Evolutionary conservation across 2,797 vertebrate genomes (phyloP).

Genomic region (Loriculus beryllinus): DNA sequence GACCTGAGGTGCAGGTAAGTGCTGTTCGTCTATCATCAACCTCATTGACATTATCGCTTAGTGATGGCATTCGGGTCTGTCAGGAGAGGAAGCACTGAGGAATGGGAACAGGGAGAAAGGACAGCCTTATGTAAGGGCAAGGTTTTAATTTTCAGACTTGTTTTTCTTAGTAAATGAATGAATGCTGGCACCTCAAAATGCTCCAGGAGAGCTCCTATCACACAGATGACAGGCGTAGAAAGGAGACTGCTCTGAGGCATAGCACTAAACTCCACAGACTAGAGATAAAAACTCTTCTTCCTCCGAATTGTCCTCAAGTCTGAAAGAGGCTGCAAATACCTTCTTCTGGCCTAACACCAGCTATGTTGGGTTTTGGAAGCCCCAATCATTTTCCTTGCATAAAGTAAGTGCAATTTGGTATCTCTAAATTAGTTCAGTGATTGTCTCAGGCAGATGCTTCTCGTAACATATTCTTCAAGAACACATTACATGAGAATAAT

Average conservation of each 20-base stretch:
- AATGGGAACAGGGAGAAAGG: background rate
- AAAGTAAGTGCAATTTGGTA: background rate
- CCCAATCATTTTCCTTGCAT: background rate
- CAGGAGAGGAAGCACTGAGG: background rate
- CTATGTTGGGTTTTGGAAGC: background rate
- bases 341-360: background rate
- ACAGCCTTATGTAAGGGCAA: background rate
- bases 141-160: background rate
- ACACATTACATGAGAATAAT: background rate
- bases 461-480: background rate
- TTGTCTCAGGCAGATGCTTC: background rate
- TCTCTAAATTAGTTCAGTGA: background rate
- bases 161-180: conserved; percentile 22
- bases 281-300: background rate
- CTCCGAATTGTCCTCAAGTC: background rate
- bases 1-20: background rate
- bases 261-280: background rate
- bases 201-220: conserved; percentile 5
- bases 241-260: background rate
- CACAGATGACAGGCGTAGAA: background rate
- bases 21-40: background rate
- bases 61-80: background rate
- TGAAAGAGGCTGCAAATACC: background rate
- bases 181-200: background rate
- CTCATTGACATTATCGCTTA: background rate